These are phyloP conservation scores for Ariolimax columbianus DNA, from an alignment of 2,888 invertebrate species.

Conservation along the genomic window DNA sequence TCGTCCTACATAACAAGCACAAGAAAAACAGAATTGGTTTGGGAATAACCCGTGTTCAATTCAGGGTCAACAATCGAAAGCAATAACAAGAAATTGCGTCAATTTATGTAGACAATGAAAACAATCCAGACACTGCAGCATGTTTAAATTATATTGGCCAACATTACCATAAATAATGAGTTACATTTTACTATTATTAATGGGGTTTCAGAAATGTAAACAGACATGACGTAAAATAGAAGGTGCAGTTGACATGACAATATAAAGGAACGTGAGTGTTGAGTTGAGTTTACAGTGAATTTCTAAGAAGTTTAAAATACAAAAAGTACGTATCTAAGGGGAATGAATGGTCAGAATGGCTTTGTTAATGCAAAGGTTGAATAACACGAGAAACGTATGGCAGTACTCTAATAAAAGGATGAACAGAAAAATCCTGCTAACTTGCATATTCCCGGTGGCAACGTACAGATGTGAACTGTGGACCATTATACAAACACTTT, in stretches of 20 bases:
- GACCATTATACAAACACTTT: too few relatives aligned
- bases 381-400: too few relatives aligned
- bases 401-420: too few relatives aligned
- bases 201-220: background rate
- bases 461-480: too few relatives aligned
- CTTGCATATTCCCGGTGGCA: too few relatives aligned
- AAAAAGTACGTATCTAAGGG: too few relatives aligned
- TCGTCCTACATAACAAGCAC: background rate
- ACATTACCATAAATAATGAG: background rate
- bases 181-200: background rate
- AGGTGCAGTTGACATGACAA: background rate
- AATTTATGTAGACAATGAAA: background rate
- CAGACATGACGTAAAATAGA: background rate
- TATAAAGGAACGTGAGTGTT: background rate
- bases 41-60: conserved; percentile 9
- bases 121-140: background rate
- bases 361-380: too few relatives aligned
- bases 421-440: too few relatives aligned
- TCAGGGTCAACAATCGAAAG: conserved; percentile 14
- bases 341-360: too few relatives aligned
- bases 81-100: background rate
- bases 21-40: background rate
- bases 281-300: conserved; percentile 4
- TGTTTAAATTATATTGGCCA: background rate
- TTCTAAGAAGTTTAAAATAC: background rate